Evolutionary conservation across 2,888 invertebrate genomes (phyloP), one percentile per base, ranked within the genome.

Genomic region (Galerucella pusilla): DNA sequence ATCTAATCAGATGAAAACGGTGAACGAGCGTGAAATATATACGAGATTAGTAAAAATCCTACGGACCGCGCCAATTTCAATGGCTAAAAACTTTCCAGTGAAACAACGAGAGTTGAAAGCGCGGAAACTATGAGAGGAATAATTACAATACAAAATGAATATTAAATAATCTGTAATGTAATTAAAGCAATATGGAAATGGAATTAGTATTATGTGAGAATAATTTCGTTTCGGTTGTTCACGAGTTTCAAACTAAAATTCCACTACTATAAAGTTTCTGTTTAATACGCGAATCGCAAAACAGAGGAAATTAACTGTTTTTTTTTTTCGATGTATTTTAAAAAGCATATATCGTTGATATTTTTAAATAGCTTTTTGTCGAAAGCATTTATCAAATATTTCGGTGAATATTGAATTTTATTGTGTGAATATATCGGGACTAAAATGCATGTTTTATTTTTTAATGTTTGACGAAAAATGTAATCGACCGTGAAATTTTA

Each of bases 121-220:
- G 3, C 16, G 57, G 10, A 57, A 57, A 57, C 9, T 10, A 16
- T 11, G 10, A 57, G 20, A 52, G 14, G 14, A 14, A 57, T 6
- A 57, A 57, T 10, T 20, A 16, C 2, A 20, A 57, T 57, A 7
- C 16, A 57, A 16, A 57, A 7, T 57, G 57, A 57, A 57, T 57
- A 57, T 57, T 16, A 57, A 57, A 57, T 57, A 57, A 54, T 57
- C 20, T 57, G 20, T 20, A 16, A 57, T 57, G 57, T 57, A 57
- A 20, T 57, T 57, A 57, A 20, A 20, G 57, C 57, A 57, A 57
- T 20, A 7, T 20, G 57, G 20, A 57, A 57, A 57, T 57, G 10
- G n/a, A 57, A 10, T 57, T 57, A 20, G 20, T 57, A 54, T 20
- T 16, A 12, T 54, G 54, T 54, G 54, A 54, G 57, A 20, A 9